These are phyloP conservation scores for Pygocentrus nattereri DNA, from an alignment of 2,797 vertebrate species.

Conservation along the genomic window DNA sequence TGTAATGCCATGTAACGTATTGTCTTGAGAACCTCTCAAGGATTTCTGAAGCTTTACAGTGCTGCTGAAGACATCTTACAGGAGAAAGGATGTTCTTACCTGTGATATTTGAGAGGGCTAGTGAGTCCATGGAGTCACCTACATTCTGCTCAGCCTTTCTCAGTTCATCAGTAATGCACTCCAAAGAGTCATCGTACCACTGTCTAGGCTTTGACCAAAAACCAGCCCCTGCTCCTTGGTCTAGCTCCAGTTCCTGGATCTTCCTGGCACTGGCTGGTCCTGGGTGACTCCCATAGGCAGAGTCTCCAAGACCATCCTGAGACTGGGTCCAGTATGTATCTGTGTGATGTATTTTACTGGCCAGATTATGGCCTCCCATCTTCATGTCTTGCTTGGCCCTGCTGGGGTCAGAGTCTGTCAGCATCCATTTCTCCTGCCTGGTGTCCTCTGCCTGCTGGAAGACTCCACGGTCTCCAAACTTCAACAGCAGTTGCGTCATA, in stretches of 20 bases:
- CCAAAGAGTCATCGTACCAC: constrained; percentile 93
- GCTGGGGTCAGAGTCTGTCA: constrained; percentile 75
- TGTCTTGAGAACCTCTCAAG: not conserved
- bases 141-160: constrained; percentile 88
- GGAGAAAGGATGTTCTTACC: constrained; percentile 75
- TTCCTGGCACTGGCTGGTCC: constrained; percentile 93
- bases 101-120: constrained; percentile 96
- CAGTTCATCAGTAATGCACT: constrained; percentile 89
- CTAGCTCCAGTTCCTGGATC: constrained; percentile 92
- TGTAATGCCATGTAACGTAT: not conserved
- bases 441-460: constrained; percentile 84
- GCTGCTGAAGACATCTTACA: not conserved
- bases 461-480: constrained; percentile 91
- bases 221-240: constrained; percentile 80
- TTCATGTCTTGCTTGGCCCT: constrained; percentile 73
- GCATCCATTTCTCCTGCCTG: constrained; percentile 75
- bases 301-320: constrained; percentile 94
- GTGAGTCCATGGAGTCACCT: constrained; percentile 93
- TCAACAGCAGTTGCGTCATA: constrained; percentile 96
- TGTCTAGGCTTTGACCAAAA: constrained; percentile 84
- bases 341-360: constrained; percentile 90
- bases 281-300: constrained; percentile 95
- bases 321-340: constrained; percentile 97
- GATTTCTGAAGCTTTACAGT: not conserved
- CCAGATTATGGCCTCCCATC: constrained; percentile 73